These are phyloP conservation scores for Emmelina monodactyla DNA, from an alignment of 2,888 invertebrate species.

Conservation along the genomic window DNA sequence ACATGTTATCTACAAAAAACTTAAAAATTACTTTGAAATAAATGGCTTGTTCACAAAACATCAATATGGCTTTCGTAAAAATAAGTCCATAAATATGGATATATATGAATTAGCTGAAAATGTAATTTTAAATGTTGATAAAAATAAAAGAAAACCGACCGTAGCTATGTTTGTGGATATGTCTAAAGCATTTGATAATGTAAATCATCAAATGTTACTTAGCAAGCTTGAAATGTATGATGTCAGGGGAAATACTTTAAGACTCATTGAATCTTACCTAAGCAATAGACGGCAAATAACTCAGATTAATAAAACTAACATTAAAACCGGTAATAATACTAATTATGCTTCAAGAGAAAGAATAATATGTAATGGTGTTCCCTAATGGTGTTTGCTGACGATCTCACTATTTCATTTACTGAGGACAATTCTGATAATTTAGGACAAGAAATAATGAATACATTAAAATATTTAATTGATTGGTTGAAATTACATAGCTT, in stretches of 20 bases:
- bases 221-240: background rate
- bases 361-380: background rate
- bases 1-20: background rate
- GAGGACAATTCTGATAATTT: background rate
- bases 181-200: background rate
- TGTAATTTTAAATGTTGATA: background rate
- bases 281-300: background rate
- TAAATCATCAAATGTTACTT: background rate
- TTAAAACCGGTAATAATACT: background rate
- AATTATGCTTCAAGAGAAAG: background rate
- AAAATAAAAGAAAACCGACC: background rate
- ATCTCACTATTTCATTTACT: background rate
- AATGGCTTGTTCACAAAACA: background rate
- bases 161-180: background rate
- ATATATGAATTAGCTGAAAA: background rate
- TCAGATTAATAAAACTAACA: background rate
- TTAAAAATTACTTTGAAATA: background rate
- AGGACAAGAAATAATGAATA: background rate
- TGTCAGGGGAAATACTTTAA: background rate
- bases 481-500: slow-evolving; percentile 4
- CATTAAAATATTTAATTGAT: background rate
- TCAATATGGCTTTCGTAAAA: background rate
- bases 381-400: slow-evolving; percentile 3
- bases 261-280: background rate
- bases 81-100: background rate